Evolutionary conservation across 2,113 vertebrate genomes (phyloP), one percentile per base, ranked within the genome.

Genomic region (Crocuta crocuta): DNA sequence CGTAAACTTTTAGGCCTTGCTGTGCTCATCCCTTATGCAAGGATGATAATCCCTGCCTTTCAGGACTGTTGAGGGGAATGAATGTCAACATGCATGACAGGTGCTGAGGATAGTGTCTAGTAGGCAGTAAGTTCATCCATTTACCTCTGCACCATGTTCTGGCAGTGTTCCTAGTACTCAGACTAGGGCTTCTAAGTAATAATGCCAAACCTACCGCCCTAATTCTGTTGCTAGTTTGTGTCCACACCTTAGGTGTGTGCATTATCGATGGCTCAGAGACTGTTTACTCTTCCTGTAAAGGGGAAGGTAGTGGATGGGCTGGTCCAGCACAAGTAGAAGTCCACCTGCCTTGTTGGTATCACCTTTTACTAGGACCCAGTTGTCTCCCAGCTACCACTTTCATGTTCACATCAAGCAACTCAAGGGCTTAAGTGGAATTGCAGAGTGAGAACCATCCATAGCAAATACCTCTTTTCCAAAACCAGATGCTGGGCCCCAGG

Each of bases 391-490:
- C 53, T 68, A n/a, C 82, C 26, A 58, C 68, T 86, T 94, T 76
- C 92, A 89, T 33, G 35, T 85, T 86, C 86, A 82, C 50, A 78
- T 48, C 13, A 66, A 94, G 73, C 43, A 71, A 86, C 13, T 71
- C 79, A 19, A 28, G n/a, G 83, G 79, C 33, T 33, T 86, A 93
- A 71, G 33, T 86, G 71, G 35, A 96, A 91, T 10, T 86, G 73
- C 71, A 48, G 78, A 78, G 74, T 73, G 83, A 91, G 78, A 95
- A 85, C 19, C 43, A 66, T 71, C 89, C 90, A 91, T 26, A 86
- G 86, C 31, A 78, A 96, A 93, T 48, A 88, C 7, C 9, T 96
- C 93, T 94, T 86, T 89, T 89, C 82, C 31, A 61, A 96, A 95
- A 96, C 61, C 96, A 78, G 45, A 73, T 89, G 79, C 71, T 35